Conservation (phyloP, 1,140 invertebrate genomes). For the Drosophila punjabiensis region DNA sequence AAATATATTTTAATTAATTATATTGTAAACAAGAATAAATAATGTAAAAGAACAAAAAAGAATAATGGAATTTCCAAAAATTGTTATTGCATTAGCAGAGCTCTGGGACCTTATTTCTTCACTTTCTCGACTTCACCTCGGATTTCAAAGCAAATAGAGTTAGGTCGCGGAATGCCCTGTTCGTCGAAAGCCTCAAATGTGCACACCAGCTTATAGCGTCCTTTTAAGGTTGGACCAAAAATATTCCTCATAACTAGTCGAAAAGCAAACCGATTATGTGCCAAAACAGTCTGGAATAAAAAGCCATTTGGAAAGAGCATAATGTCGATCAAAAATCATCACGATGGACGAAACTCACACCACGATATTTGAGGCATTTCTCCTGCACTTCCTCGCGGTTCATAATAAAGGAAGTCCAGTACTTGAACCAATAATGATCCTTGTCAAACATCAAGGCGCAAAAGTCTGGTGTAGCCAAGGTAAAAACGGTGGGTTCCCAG, state of each 20-base stretch:
- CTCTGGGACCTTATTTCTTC: not conserved
- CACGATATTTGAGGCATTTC: constrained; percentile 45
- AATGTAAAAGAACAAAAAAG: too few species aligned
- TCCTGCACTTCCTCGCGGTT: constrained; percentile 19
- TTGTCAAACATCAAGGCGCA: constrained; percentile 53
- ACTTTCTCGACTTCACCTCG: constrained; percentile 54
- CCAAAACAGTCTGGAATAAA: constrained; percentile 39
- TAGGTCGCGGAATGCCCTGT: constrained; percentile 21
- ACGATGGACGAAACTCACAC: constrained; percentile 41
- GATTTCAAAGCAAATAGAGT: constrained; percentile 58
- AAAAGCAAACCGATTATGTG: constrained; percentile 55
- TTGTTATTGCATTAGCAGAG: not conserved
- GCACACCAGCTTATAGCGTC: constrained; percentile 60
- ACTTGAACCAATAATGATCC: constrained; percentile 62
- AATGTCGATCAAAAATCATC: too few species aligned
- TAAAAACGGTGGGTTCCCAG: constrained; percentile 65
- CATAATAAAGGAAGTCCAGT: constrained; percentile 48
- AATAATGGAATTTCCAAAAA: too few species aligned
- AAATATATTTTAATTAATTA: too few species aligned
- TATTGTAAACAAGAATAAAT: too few species aligned
- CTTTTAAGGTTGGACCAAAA: constrained; percentile 25
- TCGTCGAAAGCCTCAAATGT: constrained; percentile 60
- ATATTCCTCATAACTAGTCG: constrained; percentile 22
- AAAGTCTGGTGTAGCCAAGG: constrained; percentile 50
- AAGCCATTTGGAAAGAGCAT: not conserved